Conservation (phyloP, 2,113 vertebrate species). For the Pterocles orientalis region DNA sequence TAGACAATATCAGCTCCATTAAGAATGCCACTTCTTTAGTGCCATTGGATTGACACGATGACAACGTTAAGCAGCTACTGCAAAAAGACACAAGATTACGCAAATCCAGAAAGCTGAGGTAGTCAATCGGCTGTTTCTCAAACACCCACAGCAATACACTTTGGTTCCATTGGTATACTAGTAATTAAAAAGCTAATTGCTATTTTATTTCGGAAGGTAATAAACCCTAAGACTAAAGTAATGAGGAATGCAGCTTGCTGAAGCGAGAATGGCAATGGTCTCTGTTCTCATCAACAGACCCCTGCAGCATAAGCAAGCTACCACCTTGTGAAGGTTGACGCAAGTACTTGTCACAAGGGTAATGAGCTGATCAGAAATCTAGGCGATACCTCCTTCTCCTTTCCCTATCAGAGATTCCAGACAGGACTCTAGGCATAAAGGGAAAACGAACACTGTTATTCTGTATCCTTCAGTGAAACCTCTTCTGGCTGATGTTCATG, state of each 20-base stretch:
- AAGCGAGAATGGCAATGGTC: not conserved
- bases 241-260: not conserved
- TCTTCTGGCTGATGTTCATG: not conserved
- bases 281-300: not conserved
- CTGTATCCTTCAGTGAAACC: not conserved
- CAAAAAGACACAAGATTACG: not conserved
- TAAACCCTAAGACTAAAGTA: not conserved
- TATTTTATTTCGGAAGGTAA: not conserved
- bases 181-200: conserved; percentile 1
- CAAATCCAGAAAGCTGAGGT: not conserved
- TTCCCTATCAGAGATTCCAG: not conserved
- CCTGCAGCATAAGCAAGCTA: not conserved
- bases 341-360: not conserved
- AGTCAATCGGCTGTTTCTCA: not conserved
- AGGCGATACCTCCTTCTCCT: not conserved
- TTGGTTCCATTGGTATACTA: not conserved
- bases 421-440: not conserved
- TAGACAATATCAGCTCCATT: not conserved
- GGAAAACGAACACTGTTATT: not conserved
- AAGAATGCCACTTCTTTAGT: not conserved
- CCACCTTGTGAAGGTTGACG: not conserved
- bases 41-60: not conserved
- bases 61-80: not conserved
- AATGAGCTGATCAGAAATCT: not conserved
- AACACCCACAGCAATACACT: not conserved